Evolutionary conservation across 2,888 invertebrate genomes (phyloP).

Genomic region (Torymus tubicola): DNA sequence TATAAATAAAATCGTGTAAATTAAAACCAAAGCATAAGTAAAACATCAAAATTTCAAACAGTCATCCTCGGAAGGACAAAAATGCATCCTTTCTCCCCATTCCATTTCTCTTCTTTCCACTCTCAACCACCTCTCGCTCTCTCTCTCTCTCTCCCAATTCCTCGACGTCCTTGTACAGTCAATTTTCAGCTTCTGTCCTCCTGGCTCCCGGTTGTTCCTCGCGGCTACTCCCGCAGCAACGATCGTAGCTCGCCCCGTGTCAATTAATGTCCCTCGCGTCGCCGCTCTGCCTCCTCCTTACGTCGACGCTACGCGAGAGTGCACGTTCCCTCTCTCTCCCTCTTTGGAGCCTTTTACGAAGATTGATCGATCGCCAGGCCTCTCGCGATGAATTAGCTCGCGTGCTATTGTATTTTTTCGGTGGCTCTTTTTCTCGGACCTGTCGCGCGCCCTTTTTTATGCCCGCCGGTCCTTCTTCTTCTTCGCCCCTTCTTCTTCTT

Average conservation of each 20-base stretch:
- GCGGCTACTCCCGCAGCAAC: slow-evolving; percentile 25
- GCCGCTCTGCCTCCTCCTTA: slow-evolving; percentile 47
- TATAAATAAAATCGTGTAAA: too few relatives aligned
- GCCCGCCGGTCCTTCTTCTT: slow-evolving; percentile 17
- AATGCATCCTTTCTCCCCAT: too few relatives aligned
- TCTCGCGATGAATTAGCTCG: slow-evolving; percentile 70
- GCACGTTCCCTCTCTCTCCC: slow-evolving; percentile 38
- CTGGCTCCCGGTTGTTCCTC: slow-evolving; percentile 39
- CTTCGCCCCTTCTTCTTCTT: slow-evolving; percentile 27
- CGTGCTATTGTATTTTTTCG: slow-evolving; percentile 68
- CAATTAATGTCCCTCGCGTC: slow-evolving; percentile 73
- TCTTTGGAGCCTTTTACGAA: slow-evolving; percentile 56
- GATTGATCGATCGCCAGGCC: slow-evolving; percentile 73
- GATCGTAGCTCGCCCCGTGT: slow-evolving; percentile 65
- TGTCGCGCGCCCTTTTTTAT: slow-evolving; percentile 41
- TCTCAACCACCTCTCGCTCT: too few relatives aligned
- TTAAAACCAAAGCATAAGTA: too few relatives aligned
- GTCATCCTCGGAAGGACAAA: too few relatives aligned
- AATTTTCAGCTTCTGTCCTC: slow-evolving; percentile 44
- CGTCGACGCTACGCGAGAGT: slow-evolving; percentile 11
- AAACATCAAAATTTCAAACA: too few relatives aligned
- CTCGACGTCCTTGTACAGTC: slow-evolving; percentile 19
- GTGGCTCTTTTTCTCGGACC: slow-evolving; percentile 50
- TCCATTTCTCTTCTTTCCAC: too few relatives aligned
- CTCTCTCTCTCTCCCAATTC: too few relatives aligned